These are phyloP conservation scores for Aphelocoma coerulescens DNA, from an alignment of 2,113 vertebrate species.

Conservation along the genomic window DNA sequence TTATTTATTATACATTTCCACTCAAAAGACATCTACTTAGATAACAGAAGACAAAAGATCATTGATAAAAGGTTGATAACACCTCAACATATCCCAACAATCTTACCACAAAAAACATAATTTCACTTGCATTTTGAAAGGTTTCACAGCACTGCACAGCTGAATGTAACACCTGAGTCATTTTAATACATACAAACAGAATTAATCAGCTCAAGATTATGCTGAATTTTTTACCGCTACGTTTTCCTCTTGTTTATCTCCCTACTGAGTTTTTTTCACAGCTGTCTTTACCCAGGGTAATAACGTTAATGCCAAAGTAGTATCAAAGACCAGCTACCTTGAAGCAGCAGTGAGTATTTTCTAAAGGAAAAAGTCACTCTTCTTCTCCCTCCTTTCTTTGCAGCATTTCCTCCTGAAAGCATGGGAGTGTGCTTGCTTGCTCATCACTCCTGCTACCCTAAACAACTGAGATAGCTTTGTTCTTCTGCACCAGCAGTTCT, in stretches of 20 bases:
- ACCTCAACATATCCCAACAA: not conserved
- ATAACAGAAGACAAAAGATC: not conserved
- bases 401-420: conserved; percentile 26
- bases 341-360: not conserved
- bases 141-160: not conserved
- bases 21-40: not conserved
- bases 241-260: not conserved
- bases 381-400: not conserved
- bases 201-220: not conserved
- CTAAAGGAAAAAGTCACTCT: not conserved
- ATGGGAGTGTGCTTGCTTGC: not conserved
- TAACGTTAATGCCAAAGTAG: not conserved
- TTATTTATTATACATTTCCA: not conserved
- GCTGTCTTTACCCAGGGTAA: not conserved
- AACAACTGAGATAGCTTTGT: conserved; percentile 49
- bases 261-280: not conserved
- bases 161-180: not conserved
- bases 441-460: conserved; percentile 42
- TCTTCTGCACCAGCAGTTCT: conserved; percentile 51
- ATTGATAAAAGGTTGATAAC: not conserved
- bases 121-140: not conserved
- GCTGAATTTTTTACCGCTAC: not conserved
- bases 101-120: not conserved
- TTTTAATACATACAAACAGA: not conserved
- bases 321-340: conserved; percentile 10